A percentile compares a stretch with the other conserved stretches of the same genome.
Conservation (phyloP, 2,113 vertebrate species). For the Dendrocopos noguchii region DNA sequence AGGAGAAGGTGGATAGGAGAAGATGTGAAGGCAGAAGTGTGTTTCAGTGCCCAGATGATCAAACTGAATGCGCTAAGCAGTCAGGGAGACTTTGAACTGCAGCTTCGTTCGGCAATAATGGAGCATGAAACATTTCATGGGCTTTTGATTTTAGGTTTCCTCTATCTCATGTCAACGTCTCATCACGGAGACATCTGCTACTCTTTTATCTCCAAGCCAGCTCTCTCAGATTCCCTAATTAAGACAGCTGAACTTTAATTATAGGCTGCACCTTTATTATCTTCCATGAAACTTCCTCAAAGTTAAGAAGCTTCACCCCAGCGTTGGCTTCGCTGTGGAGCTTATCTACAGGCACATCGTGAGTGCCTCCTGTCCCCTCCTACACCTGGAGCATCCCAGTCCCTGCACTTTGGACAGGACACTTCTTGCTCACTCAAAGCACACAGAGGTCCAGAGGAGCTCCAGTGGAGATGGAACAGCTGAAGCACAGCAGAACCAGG, state of each 20-base stretch:
- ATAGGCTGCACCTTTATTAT: slow-evolving; percentile 72
- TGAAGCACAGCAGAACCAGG: neutral
- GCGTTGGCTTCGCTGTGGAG: neutral
- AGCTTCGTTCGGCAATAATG: slow-evolving; percentile 69
- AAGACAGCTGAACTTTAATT: slow-evolving; percentile 81
- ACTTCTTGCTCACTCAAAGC: rapidly evolving
- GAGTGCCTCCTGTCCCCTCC: neutral
- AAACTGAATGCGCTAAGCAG: slow-evolving; percentile 81
- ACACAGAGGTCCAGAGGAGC: rapidly evolving
- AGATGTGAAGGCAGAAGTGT: slow-evolving; percentile 48
- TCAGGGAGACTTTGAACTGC: slow-evolving; percentile 80
- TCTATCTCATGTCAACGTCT: slow-evolving; percentile 73
- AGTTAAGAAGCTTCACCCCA: neutral
- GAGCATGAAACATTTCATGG: slow-evolving; percentile 70
- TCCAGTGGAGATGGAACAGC: neutral
- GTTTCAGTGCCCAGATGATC: slow-evolving; percentile 75
- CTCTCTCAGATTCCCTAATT: slow-evolving; percentile 80
- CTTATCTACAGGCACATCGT: rapidly evolving
- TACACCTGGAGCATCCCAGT: rapidly evolving
- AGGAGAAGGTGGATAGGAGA: slow-evolving; percentile 45
- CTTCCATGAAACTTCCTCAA: slow-evolving; percentile 42
- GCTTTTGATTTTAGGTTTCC: slow-evolving; percentile 82
- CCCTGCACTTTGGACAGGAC: neutral
- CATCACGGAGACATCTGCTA: slow-evolving; percentile 76
- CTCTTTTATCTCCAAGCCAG: slow-evolving; percentile 81